Percentiles rank a stretch among this genome's conserved stretches.
Evolutionary conservation across 92 coral and sea anemone genomes (phyloP).

Genomic region (Palythoa heliodiscus): DNA sequence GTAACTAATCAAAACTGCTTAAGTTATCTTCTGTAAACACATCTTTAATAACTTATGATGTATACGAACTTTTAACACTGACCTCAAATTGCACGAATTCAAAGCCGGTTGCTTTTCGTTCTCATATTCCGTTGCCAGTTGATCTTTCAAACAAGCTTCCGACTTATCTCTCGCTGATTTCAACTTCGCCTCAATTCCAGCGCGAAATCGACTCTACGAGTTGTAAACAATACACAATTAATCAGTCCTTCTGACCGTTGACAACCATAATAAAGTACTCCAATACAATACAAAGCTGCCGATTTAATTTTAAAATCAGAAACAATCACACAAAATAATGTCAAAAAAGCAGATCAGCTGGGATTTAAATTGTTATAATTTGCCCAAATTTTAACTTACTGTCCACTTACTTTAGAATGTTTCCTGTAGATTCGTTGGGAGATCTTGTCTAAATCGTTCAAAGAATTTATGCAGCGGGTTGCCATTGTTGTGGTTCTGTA

Average conservation of each 20-base stretch:
- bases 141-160: constrained; percentile 55
- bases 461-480: constrained; percentile 79
- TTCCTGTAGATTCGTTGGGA: constrained; percentile 75
- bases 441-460: constrained; percentile 79
- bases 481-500: constrained; percentile 63
- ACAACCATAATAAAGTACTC: not conserved
- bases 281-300: not conserved
- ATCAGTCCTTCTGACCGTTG: too few species aligned
- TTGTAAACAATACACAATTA: not conserved
- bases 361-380: not conserved
- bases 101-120: not conserved
- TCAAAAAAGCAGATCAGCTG: not conserved
- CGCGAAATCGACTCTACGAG: constrained; percentile 63
- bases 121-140: not conserved
- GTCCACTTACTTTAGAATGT: constrained; percentile 53
- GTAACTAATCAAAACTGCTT: too few species aligned
- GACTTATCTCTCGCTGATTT: constrained; percentile 63
- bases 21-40: too few species aligned
- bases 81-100: not conserved
- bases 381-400: not conserved
- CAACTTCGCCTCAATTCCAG: constrained; percentile 70
- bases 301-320: not conserved
- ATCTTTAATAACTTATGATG: too few species aligned
- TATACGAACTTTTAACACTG: not conserved
- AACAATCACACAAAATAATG: not conserved